These are phyloP conservation scores for Bradypodion ventrale DNA, from an alignment of 2,797 vertebrate species.

Conservation along the genomic window DNA sequence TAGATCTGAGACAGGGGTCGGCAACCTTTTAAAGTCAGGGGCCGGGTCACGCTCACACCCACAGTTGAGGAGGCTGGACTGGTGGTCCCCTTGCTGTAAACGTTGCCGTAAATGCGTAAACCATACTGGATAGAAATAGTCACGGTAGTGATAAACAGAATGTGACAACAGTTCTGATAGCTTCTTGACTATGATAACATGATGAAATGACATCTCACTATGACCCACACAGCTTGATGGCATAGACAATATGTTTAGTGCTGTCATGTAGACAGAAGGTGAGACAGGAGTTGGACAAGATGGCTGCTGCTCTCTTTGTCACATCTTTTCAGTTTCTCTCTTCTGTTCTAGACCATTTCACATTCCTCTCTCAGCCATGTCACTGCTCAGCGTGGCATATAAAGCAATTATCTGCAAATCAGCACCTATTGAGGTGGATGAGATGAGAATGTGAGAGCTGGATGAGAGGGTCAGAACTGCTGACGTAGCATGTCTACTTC, in stretches of 20 bases:
- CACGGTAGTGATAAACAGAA: not conserved
- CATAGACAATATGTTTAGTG: not conserved
- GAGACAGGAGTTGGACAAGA: not conserved
- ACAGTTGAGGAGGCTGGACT: too few relatives aligned
- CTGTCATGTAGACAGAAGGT: slow-evolving; percentile 3
- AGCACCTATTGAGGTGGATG: not conserved
- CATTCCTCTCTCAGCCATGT: not conserved
- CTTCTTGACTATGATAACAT: not conserved
- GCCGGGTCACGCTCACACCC: too few relatives aligned
- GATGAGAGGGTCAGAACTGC: not conserved
- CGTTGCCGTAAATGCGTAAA: too few relatives aligned
- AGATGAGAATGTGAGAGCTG: not conserved
- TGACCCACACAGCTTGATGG: not conserved
- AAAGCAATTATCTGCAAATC: not conserved
- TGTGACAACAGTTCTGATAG: not conserved
- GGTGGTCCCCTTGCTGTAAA: too few relatives aligned
- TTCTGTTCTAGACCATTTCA: slow-evolving; percentile 9
- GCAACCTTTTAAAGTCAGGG: not conserved
- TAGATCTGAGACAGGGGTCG: not conserved
- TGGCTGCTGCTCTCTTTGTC: not conserved
- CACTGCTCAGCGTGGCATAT: not conserved
- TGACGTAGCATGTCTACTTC: not conserved
- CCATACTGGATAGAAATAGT: not conserved
- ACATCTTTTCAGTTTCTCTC: not conserved
- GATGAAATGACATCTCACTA: not conserved